Percentiles rank a stretch among this genome's conserved stretches.
Conservation (phyloP, 2,113 vertebrate species). For the Microcebus murinus region DNA sequence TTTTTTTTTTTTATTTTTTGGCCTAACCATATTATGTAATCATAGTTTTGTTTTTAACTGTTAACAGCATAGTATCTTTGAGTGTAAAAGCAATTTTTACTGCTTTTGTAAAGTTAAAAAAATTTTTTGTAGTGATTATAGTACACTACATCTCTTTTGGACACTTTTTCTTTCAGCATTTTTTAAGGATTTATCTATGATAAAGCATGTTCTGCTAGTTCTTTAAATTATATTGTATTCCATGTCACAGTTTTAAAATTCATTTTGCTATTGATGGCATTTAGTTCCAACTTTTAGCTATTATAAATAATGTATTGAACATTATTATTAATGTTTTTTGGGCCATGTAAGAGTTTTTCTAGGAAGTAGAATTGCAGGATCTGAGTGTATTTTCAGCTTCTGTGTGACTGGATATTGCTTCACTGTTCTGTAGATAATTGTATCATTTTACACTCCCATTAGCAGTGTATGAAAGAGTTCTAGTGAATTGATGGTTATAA, state of each 20-base stretch:
- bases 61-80: neutral
- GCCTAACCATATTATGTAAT: no score
- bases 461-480: neutral
- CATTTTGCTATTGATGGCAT: neutral
- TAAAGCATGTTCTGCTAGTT: neutral
- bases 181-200: neutral
- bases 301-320: neutral
- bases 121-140: neutral
- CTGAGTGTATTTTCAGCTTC: neutral
- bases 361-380: neutral
- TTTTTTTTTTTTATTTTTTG: no score
- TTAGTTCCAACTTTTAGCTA: neutral
- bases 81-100: neutral
- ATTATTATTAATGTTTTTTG: neutral
- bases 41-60: slow-evolving; percentile 1
- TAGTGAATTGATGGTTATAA: neutral
- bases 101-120: neutral
- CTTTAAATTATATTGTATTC: neutral
- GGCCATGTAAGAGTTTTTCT: neutral
- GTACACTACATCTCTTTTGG: neutral
- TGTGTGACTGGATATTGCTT: neutral
- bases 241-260: neutral
- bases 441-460: neutral
- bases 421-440: neutral
- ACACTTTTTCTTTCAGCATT: neutral